Evolutionary conservation across 2,113 vertebrate species (phyloP), one percentile per base, ranked within the genome.

Genomic region (Mus pahari): DNA sequence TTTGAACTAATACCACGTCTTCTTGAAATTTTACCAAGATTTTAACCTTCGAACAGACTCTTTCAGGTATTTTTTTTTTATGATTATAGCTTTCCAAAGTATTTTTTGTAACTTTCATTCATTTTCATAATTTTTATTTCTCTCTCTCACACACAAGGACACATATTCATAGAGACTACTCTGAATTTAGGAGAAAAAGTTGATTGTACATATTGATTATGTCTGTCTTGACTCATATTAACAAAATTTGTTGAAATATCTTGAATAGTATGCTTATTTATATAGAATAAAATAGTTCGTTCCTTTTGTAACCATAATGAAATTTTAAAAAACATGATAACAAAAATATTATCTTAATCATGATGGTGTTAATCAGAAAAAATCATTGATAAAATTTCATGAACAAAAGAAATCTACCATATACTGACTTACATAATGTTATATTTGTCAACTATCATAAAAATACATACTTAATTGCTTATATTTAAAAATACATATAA

Each of bases 1-100:
- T 28, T 58, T 81, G 31, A 94, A 75, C 13, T 89, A 62, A 95
- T 31, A 79, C 9, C 50, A 8, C 16, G 7, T 58, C 88, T 55
- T 89, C 89, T 42, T 71, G 7, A 93, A 94, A 91, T 77, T 48
- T 50, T 75, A n/a, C 12, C 70, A 84, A 45, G 28, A 74, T 89
- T 90, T 33, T 77, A 17, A 7, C 7, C 3, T 87, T 45, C 33
- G 19, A 75, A 53, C 0, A 77, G 7, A 91, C 82, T 75, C 75
- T 33, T 26, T 8, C 42, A 3, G 86, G n/a, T n/a, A n/a, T n/a
- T 86, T 70, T 39, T 84, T 93, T 68, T 70, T 24, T 7, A 50
- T n/a, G 74, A 1, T 17, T 77, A 58, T 0, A 14, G 24, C 77
- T 77, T 96, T 19, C 16, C n/a, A 75, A 53, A 92, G 0, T 82